Evolutionary conservation across 2,113 vertebrate genomes (phyloP).

Genomic region (Elephas maximus): DNA sequence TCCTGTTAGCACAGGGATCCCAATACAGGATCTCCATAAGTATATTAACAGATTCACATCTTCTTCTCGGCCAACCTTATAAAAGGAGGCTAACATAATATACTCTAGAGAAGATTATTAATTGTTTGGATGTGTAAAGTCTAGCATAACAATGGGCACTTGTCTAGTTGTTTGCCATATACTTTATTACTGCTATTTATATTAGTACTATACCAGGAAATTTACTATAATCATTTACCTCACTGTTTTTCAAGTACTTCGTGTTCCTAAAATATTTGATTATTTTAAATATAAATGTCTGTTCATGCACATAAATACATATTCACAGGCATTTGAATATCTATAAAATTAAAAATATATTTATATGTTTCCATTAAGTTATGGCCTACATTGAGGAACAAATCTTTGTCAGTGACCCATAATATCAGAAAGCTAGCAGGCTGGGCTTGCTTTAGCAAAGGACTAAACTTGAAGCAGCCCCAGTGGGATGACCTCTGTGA

Average conservation of each 20-base stretch:
- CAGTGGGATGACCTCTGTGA: accelerated
- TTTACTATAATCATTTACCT: not conserved
- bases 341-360: not conserved
- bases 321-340: not conserved
- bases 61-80: not conserved
- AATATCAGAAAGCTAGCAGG: not conserved
- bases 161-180: not conserved
- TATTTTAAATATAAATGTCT: constrained; percentile 5
- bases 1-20: not conserved
- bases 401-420: not conserved
- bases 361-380: not conserved
- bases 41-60: not conserved
- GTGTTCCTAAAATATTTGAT: not conserved
- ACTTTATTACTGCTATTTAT: not conserved
- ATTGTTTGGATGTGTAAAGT: not conserved
- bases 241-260: constrained; percentile 18
- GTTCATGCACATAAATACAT: not conserved
- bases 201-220: not conserved
- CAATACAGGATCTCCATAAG: not conserved
- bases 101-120: not conserved
- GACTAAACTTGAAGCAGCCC: not conserved
- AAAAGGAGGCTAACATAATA: not conserved
- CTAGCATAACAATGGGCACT: not conserved
- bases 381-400: not conserved
- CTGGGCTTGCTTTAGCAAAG: not conserved